Conservation (phyloP, 2,797 vertebrate genomes). For the Gouania willdenowi region DNA sequence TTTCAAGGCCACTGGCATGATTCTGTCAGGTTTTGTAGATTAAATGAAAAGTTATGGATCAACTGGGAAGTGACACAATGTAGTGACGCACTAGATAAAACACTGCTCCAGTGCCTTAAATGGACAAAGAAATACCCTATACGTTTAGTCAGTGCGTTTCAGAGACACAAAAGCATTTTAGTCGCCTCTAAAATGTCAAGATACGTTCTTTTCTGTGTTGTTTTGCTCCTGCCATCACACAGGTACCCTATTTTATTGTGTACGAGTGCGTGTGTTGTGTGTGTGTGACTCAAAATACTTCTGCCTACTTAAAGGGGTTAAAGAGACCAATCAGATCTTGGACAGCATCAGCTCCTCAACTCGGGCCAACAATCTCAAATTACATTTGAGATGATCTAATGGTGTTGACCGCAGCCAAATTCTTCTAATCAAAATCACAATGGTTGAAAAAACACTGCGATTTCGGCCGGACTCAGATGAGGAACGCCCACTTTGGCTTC, state of each 20-base stretch:
- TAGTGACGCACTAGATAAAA: no score
- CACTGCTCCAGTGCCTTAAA: no score
- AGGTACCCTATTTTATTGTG: no score
- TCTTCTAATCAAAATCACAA: slow-evolving; percentile 66
- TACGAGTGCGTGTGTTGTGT: no score
- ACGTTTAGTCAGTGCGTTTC: neutral
- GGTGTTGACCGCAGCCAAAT: slow-evolving; percentile 43
- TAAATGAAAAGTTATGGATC: no score
- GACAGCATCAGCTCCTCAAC: slow-evolving; percentile 39
- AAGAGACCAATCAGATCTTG: slow-evolving; percentile 51
- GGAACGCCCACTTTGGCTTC: slow-evolving; percentile 47
- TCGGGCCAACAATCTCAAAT: slow-evolving; percentile 52
- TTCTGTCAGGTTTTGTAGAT: slow-evolving; percentile 10
- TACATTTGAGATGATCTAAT: slow-evolving; percentile 64
- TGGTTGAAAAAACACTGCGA: slow-evolving; percentile 44
- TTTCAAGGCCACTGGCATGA: slow-evolving; percentile 18
- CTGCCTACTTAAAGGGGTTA: slow-evolving; percentile 43
- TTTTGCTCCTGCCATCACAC: no score
- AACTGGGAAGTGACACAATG: no score
- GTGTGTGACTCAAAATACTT: slow-evolving; percentile 25
- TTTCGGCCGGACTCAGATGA: slow-evolving; percentile 30
- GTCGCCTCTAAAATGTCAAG: no score
- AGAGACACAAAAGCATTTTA: neutral
- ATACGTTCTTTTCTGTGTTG: no score
- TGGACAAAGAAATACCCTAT: neutral